These are phyloP conservation scores for Spongilla lacustris DNA, from an alignment of 37 sponge, comb jelly and placozoan species.

Conservation along the genomic window DNA sequence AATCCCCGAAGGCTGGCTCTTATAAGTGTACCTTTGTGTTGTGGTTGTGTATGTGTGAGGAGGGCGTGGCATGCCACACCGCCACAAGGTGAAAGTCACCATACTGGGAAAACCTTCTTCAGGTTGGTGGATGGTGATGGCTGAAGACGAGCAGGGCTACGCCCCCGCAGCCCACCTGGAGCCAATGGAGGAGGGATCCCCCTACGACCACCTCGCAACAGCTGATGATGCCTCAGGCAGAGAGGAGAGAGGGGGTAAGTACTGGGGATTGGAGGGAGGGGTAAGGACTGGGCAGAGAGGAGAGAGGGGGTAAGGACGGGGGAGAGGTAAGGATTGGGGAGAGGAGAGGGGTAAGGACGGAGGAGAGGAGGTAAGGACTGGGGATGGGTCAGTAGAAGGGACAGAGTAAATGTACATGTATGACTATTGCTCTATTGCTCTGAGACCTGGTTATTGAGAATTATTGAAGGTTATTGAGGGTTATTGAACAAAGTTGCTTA, in stretches of 20 bases:
- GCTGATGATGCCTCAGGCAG: background rate
- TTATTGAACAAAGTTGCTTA: too few species aligned
- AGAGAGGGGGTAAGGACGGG: background rate
- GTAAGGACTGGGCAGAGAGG: constrained; percentile 7
- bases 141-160: constrained; percentile 86
- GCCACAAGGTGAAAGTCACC: constrained; percentile 32
- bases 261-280: constrained; percentile 20
- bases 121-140: constrained; percentile 94
- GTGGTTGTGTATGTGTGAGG: too few species aligned
- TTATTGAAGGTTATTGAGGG: too few species aligned
- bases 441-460: too few species aligned
- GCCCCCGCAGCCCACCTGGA: constrained; percentile 82
- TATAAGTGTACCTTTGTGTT: too few species aligned
- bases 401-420: background rate
- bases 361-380: background rate
- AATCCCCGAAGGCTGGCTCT: too few species aligned
- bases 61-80: too few species aligned
- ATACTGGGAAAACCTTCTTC: constrained; percentile 27
- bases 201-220: background rate
- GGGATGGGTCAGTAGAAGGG: background rate
- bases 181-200: constrained; percentile 54
- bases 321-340: background rate
- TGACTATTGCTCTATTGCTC: too few species aligned
- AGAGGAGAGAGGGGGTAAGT: constrained; percentile 28
- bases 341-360: too few species aligned